A percentile compares a stretch with the other conserved stretches of the same genome.
Evolutionary conservation across 1,140 invertebrate genomes (phyloP).

Genomic region (Acyrthosiphon pisum): DNA sequence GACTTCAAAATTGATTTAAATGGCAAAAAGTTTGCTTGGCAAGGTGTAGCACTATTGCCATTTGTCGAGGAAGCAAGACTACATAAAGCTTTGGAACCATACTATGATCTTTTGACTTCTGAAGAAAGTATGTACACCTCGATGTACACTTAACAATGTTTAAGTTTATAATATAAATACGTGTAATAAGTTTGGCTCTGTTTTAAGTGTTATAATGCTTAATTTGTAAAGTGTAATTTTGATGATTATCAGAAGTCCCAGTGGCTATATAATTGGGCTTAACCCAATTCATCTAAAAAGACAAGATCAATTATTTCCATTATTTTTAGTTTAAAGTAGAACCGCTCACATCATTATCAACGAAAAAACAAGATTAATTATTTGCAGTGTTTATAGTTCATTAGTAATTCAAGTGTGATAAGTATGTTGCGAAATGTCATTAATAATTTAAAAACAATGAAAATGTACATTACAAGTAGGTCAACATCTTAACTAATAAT

Average conservation of each 20-base stretch:
- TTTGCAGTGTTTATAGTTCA: no score
- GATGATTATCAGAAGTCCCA: no score
- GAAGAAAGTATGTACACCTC: constrained; percentile 69
- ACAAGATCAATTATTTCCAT: no score
- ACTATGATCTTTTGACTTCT: constrained; percentile 79
- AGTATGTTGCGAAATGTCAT: no score
- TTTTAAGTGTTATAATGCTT: not conserved
- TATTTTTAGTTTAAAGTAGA: not conserved
- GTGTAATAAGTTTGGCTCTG: not conserved
- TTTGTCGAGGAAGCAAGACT: constrained; percentile 96
- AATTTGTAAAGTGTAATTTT: not conserved
- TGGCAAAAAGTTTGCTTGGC: constrained; percentile 99
- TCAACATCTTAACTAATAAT: not conserved
- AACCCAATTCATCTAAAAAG: no score
- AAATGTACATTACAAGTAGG: not conserved
- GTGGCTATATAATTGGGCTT: no score
- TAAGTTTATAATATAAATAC: not conserved
- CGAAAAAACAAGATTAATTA: no score
- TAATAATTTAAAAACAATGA: no score
- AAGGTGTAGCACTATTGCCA: constrained; percentile 96
- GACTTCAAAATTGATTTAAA: constrained; percentile 99
- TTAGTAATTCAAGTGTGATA: no score
- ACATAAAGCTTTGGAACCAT: constrained; percentile 83
- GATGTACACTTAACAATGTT: not conserved
- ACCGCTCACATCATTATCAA: no score